phyloP scores from a whole-genome alignment of 2,888 invertebrate species.

The Onchidella celtica region DNA sequence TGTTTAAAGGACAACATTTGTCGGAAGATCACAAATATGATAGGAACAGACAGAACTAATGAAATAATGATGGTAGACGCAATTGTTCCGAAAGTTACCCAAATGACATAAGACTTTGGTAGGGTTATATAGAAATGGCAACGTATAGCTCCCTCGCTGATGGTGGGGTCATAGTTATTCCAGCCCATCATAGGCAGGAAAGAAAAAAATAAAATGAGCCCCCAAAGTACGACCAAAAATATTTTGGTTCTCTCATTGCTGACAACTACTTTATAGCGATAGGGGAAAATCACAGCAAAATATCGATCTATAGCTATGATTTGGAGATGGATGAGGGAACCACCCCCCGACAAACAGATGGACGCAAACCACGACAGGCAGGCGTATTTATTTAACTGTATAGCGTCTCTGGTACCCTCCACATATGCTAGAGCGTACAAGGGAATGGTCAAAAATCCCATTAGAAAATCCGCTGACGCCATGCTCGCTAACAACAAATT shows the following conservation, averaged over 20 bases:
- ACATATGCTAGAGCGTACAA: not conserved
- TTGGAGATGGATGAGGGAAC: not conserved
- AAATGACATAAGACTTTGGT: not conserved
- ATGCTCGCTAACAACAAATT: constrained; percentile 14
- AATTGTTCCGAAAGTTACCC: not conserved
- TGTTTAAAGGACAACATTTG: not conserved
- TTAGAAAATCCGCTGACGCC: not conserved
- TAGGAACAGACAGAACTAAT: not conserved
- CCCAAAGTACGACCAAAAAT: not conserved
- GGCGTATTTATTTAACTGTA: not conserved
- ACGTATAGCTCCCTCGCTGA: not conserved
- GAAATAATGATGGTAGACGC: not conserved
- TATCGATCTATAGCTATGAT: constrained; percentile 26
- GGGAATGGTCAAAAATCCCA: not conserved
- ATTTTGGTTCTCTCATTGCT: not conserved
- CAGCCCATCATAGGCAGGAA: constrained; percentile 16
- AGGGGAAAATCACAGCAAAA: not conserved
- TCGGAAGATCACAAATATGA: not conserved
- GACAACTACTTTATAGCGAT: not conserved
- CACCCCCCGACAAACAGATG: not conserved
- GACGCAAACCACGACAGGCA: constrained; percentile 4
- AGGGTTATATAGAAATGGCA: constrained; percentile 4
- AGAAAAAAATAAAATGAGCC: not conserved
- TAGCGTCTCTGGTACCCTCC: not conserved
- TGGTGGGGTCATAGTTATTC: constrained; percentile 5